These are phyloP conservation scores for Apostichopus californicus DNA, from an alignment of 35 echinoderm and acorn worm species.

Conservation along the genomic window DNA sequence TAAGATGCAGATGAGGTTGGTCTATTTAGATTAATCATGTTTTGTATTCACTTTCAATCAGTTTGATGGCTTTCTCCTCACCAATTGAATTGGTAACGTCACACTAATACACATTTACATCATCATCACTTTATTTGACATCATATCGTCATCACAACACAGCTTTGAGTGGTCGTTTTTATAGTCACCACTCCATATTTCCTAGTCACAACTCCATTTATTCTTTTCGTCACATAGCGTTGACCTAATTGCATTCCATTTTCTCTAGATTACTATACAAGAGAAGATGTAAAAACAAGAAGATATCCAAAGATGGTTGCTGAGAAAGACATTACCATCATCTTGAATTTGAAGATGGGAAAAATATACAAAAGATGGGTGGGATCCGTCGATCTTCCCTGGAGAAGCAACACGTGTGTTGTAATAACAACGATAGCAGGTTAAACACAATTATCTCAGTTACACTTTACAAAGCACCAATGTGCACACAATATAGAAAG, in stretches of 20 bases:
- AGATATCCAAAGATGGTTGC: background rate
- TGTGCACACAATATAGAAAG: background rate
- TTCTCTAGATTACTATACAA: background rate
- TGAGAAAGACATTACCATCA: slow-evolving; percentile 1
- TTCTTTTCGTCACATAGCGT: too few species aligned
- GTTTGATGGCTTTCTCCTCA: too few species aligned
- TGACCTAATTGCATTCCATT: background rate
- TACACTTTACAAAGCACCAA: background rate
- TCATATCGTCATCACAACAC: too few species aligned
- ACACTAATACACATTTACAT: too few species aligned
- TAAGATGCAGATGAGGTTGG: too few species aligned
- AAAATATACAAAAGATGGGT: background rate
- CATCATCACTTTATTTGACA: too few species aligned
- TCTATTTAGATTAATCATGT: too few species aligned
- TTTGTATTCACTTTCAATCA: too few species aligned
- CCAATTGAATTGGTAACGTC: too few species aligned
- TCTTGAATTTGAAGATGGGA: background rate
- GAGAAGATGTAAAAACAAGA: background rate
- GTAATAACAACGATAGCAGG: slow-evolving; percentile 1
- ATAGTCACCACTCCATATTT: too few species aligned
- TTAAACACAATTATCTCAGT: background rate
- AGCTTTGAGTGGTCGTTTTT: too few species aligned
- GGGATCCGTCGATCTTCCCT: background rate
- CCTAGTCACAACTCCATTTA: too few species aligned
- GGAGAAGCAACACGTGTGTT: background rate